Evolutionary conservation across 2,888 invertebrate species (phyloP), one percentile per base, ranked within the genome.

Genomic region (Acanthoscelides obtectus): DNA sequence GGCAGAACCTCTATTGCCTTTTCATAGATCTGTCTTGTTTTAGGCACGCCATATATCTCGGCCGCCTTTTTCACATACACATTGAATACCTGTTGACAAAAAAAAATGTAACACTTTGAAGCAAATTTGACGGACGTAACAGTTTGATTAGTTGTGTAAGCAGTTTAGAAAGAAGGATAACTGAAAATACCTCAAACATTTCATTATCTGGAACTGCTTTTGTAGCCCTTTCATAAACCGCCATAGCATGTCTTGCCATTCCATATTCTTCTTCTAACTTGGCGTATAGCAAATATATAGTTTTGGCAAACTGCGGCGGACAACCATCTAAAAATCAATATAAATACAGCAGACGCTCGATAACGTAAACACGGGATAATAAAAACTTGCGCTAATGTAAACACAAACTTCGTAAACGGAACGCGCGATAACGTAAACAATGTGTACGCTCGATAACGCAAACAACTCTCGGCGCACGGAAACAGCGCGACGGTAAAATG

Each of bases 231-330:
- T 99, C 98, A 86, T 99, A 99, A 0, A 99, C 98, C n/a, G 95
- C 93, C 98, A 99, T 98, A 5, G 99, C 99, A 86, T 99, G 98
- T 76, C 98, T 89, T 0, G 99, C 97, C 84, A 99, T 89, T 0
- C 99, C 99, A 86, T 98, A 95, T 77, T 99, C 97, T 86, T 99
- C 99, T 87, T 99, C 99, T 80, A 99, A 86, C 87, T 99, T 98
- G 0, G 99, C 99, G 87, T 99, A 99, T 5, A 99, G 86, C 73
- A 99, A 87, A 86, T 96, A 99, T 78, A 99, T 91, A 67, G 91
- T 90, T 88, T 98, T 99, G 0, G 98, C 95, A 88, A 93, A 97
- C 83, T 98, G 96, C n/a, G 94, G 89, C 12, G 99, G 99, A 84
- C 98, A 99, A 79, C 93, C 89, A 85, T 99, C 99, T 45, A 6